These are phyloP conservation scores for Tenthredo mesomela DNA, from an alignment of 2,888 invertebrate species.

Conservation along the genomic window DNA sequence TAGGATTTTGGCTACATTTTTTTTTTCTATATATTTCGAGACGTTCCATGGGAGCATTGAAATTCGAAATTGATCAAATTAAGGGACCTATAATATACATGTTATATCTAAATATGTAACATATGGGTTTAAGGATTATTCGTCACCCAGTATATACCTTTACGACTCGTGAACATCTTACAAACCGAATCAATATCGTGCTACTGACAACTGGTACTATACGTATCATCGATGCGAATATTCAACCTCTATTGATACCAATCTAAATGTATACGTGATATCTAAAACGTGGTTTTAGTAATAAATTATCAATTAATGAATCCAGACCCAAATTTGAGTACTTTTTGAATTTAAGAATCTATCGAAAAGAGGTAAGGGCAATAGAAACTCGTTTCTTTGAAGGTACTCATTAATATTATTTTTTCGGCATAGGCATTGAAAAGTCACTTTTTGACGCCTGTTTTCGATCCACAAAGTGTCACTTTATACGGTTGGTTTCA, in stretches of 20 bases:
- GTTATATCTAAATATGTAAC: background rate
- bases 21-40: too few species aligned
- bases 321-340: background rate
- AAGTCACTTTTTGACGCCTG: too few species aligned
- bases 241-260: background rate
- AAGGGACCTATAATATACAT: too few species aligned
- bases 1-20: too few species aligned
- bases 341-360: background rate
- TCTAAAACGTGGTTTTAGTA: background rate
- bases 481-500: too few species aligned
- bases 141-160: background rate
- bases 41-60: too few species aligned
- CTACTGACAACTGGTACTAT: background rate
- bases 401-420: constrained; percentile 30
- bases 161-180: background rate
- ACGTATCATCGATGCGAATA: background rate
- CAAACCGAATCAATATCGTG: background rate
- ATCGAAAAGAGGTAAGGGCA: background rate
- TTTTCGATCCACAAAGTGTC: too few species aligned
- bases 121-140: background rate
- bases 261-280: background rate
- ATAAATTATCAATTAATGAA: background rate
- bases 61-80: too few species aligned
- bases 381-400: background rate
- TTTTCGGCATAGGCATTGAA: too few species aligned